phyloP scores from a whole-genome alignment of 2,113 vertebrate species.

The Vulpes vulpes region DNA sequence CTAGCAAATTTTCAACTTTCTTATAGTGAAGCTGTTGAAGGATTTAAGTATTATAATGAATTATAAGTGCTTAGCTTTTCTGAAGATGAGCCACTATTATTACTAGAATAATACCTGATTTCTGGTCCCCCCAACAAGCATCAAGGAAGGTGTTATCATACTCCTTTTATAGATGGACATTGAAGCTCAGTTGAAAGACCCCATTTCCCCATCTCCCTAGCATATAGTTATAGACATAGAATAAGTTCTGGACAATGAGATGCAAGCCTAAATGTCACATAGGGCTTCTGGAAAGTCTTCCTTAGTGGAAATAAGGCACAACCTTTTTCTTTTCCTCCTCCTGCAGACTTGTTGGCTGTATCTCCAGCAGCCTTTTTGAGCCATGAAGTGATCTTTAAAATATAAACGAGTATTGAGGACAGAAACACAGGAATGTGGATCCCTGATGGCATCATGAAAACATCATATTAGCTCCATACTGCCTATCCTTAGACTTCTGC shows the following conservation, averaged over 20 bases:
- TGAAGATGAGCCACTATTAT: background rate
- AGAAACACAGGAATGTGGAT: background rate
- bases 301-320: background rate
- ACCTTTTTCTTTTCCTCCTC: background rate
- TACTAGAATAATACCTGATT: background rate
- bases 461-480: background rate
- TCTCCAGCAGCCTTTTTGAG: background rate
- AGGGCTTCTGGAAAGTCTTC: background rate
- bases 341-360: background rate
- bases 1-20: background rate
- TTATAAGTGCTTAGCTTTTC: background rate
- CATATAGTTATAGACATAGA: background rate
- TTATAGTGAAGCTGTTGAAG: background rate
- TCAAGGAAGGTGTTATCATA: background rate
- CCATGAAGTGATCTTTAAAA: background rate
- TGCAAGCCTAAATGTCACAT: background rate
- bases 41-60: background rate
- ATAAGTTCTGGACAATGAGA: background rate
- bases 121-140: background rate
- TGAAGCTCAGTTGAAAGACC: background rate
- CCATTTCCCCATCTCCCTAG: background rate
- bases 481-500: background rate
- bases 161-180: background rate
- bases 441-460: background rate
- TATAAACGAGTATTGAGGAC: background rate